Percentiles rank a stretch among this genome's conserved stretches.
phyloP scores from a whole-genome alignment of 2,888 invertebrate species.

The Agriopis leucophaearia region DNA sequence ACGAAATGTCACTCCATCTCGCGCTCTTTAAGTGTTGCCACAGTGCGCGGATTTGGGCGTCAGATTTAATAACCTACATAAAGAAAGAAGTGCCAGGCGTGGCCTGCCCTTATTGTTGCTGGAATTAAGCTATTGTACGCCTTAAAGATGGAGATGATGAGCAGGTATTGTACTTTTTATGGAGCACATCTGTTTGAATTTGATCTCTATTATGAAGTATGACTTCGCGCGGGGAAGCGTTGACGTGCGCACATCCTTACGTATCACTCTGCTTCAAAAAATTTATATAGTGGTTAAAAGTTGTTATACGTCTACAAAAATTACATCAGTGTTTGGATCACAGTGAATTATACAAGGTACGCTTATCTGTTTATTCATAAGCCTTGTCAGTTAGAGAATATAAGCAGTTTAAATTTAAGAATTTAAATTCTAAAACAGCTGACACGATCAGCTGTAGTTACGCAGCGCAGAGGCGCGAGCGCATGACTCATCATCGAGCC shows the following conservation, averaged over 20 bases:
- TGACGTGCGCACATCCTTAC: neutral
- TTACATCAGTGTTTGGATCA: neutral
- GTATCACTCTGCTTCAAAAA: neutral
- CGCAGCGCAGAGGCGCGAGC: neutral
- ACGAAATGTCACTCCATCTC: slow-evolving; percentile 52
- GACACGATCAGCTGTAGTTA: neutral
- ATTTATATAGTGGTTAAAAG: neutral
- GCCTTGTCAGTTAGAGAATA: neutral
- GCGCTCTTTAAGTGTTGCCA: slow-evolving; percentile 3
- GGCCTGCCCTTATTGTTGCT: slow-evolving; percentile 32
- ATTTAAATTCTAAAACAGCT: neutral
- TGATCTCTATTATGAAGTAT: neutral
- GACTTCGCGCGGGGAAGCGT: too few species aligned
- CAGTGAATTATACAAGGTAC: neutral
- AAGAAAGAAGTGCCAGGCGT: slow-evolving; percentile 48
- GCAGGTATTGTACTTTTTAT: slow-evolving; percentile 10
- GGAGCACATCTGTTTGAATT: slow-evolving; percentile 13
- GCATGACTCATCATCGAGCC: neutral
- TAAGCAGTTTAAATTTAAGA: neutral
- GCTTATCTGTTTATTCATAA: neutral
- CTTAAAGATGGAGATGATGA: neutral
- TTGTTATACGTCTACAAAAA: neutral
- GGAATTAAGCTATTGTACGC: slow-evolving; percentile 23
- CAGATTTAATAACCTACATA: slow-evolving; percentile 51
- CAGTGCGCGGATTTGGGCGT: slow-evolving; percentile 47